A percentile compares a stretch with the other conserved stretches of the same genome.
Evolutionary conservation across 2,797 vertebrate species (phyloP).

Genomic region (Vultur gryphus): DNA sequence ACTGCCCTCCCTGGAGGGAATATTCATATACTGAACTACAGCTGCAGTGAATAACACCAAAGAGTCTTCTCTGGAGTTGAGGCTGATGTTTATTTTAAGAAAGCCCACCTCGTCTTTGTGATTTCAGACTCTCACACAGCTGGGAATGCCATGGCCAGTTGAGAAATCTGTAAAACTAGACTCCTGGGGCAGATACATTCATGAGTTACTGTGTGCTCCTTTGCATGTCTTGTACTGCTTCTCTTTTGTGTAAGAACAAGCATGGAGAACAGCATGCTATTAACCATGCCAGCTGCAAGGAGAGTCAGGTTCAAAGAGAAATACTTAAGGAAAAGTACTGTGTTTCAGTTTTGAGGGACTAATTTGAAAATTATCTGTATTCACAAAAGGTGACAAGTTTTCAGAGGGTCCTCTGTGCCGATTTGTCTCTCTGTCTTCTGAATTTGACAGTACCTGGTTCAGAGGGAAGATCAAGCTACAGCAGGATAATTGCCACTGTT

Average conservation of each 20-base stretch:
- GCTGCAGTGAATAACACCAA: background rate
- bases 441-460: background rate
- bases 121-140: background rate
- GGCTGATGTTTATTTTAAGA: background rate
- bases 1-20: background rate
- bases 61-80: background rate
- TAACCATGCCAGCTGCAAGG: background rate
- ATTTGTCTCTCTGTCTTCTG: background rate
- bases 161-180: background rate
- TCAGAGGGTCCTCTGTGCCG: background rate
- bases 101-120: background rate
- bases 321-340: background rate
- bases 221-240: background rate
- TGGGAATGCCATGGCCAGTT: background rate
- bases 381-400: background rate
- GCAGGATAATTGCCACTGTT: background rate
- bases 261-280: accelerated
- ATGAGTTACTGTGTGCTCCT: background rate
- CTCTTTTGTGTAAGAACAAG: background rate
- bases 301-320: background rate
- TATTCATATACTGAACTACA: background rate
- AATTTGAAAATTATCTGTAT: background rate
- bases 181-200: background rate
- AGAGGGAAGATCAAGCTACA: background rate
- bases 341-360: background rate